These are phyloP conservation scores for Pogonocherus hispidulus DNA, from an alignment of 2,888 invertebrate species.

Conservation along the genomic window DNA sequence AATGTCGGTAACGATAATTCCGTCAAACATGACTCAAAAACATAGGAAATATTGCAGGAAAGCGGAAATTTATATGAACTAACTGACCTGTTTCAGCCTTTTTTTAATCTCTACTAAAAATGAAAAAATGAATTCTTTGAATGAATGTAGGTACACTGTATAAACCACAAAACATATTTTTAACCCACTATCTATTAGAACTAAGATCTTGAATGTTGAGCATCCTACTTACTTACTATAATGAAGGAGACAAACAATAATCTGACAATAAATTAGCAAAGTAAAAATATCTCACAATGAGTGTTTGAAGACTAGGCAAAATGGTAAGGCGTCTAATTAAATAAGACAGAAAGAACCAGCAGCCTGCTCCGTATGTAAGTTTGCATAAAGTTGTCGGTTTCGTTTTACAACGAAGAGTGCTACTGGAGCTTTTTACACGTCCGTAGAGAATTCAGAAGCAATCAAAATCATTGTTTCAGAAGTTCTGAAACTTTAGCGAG, in stretches of 20 bases:
- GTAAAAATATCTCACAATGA: neutral
- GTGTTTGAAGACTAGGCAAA: neutral
- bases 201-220: no score
- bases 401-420: slow-evolving; percentile 54
- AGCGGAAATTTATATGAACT: no score
- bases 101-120: no score
- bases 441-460: slow-evolving; percentile 59
- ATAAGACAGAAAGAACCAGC: slow-evolving; percentile 27
- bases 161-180: no score
- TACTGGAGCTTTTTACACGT: slow-evolving; percentile 56
- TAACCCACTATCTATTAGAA: no score
- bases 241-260: neutral
- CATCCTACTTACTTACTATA: neutral
- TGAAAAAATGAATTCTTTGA: no score
- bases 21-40: no score
- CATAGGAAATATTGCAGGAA: no score
- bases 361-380: slow-evolving; percentile 45
- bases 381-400: slow-evolving; percentile 59
- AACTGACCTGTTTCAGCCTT: no score
- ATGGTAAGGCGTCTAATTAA: slow-evolving; percentile 16
- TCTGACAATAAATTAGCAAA: neutral
- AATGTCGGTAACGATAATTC: no score
- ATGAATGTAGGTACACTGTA: no score
- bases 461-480: slow-evolving; percentile 65
- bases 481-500: slow-evolving; percentile 57